Conservation (phyloP, 1,140 invertebrate species). For the Drosophila sproati region DNA sequence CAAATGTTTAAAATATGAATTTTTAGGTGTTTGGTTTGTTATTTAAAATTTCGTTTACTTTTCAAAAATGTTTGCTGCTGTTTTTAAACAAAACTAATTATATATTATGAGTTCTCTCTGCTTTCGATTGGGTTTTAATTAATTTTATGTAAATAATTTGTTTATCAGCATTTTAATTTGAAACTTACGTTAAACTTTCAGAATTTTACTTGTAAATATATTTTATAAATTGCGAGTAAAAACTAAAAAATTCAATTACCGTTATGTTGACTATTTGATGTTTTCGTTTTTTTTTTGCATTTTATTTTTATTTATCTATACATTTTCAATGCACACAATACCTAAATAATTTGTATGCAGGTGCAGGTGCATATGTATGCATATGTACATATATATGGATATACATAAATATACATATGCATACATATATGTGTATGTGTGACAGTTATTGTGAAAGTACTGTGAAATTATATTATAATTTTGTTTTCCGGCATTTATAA, state of each 20-base stretch:
- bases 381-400: slow-evolving; percentile 15
- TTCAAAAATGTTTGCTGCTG: slow-evolving; percentile 31
- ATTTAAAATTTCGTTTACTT: slow-evolving; percentile 62
- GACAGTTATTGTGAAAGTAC: slow-evolving; percentile 61
- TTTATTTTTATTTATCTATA: slow-evolving; percentile 50
- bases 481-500: slow-evolving; percentile 48
- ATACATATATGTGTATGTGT: slow-evolving; percentile 22
- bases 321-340: slow-evolving; percentile 53
- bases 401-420: slow-evolving; percentile 17
- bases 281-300: slow-evolving; percentile 42
- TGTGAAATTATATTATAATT: slow-evolving; percentile 68
- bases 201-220: slow-evolving; percentile 64
- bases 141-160: slow-evolving; percentile 45
- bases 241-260: slow-evolving; percentile 70
- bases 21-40: slow-evolving; percentile 55
- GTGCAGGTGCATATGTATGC: slow-evolving; percentile 26
- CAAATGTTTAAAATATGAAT: slow-evolving; percentile 77
- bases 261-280: slow-evolving; percentile 53
- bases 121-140: slow-evolving; percentile 45
- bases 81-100: slow-evolving; percentile 63
- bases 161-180: slow-evolving; percentile 48
- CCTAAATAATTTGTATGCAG: slow-evolving; percentile 34
- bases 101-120: slow-evolving; percentile 49
- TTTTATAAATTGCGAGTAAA: slow-evolving; percentile 77
- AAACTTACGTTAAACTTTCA: slow-evolving; percentile 57